phyloP scores from a whole-genome alignment of 2,888 invertebrate species.

The Drosophila buzzatii region DNA sequence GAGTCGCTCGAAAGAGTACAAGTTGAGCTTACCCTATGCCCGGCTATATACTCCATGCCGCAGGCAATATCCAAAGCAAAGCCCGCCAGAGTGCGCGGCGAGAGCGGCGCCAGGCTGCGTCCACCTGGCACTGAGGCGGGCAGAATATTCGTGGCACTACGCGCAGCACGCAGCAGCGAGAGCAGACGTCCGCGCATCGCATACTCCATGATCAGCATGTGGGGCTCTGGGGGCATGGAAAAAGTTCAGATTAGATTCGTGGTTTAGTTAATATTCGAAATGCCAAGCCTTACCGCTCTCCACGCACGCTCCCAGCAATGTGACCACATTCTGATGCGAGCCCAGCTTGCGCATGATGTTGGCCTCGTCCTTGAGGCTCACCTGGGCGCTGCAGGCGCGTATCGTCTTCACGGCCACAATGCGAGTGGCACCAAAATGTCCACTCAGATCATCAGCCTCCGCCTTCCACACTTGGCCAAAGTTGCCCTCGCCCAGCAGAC shows the following conservation, averaged over 20 bases:
- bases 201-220: conserved; percentile 93
- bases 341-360: conserved; percentile 94
- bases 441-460: conserved; percentile 92
- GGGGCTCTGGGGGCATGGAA: conserved; percentile 87
- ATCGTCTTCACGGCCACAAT: conserved; percentile 94
- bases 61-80: conserved; percentile 93
- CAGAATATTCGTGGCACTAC: conserved; percentile 85
- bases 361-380: conserved; percentile 91
- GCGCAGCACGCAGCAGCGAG: conserved; percentile 89
- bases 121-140: conserved; percentile 86
- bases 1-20: neutral
- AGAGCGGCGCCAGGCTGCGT: conserved; percentile 83
- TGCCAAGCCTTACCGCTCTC: conserved; percentile 88
- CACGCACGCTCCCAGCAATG: conserved; percentile 92
- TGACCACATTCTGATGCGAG: conserved; percentile 93
- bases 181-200: conserved; percentile 93
- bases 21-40: conserved; percentile 89
- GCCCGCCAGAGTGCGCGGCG: conserved; percentile 89
- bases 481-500: conserved; percentile 93
- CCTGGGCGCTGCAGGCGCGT: conserved; percentile 91
- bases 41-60: conserved; percentile 94
- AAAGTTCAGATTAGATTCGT: neutral
- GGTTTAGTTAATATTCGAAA: accelerated
- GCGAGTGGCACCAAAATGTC: conserved; percentile 91
- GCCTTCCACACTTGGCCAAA: conserved; percentile 96